phyloP scores from a whole-genome alignment of 2,113 vertebrate genomes.

The Dasyornis broadbenti region DNA sequence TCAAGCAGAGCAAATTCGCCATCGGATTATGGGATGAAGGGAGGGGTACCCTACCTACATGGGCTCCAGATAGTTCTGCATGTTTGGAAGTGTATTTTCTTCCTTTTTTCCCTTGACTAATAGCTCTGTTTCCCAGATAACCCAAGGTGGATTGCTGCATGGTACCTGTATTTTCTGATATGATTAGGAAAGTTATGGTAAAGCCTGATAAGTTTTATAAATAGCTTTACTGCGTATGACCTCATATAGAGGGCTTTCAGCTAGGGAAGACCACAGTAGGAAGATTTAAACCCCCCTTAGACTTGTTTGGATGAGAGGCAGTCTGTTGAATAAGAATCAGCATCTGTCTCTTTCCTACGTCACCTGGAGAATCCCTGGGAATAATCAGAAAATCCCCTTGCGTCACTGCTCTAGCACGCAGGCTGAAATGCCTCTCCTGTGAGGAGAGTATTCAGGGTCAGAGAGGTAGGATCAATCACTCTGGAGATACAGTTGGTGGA shows the following conservation, averaged over 20 bases:
- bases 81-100: background rate
- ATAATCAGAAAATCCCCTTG: constrained; percentile 51
- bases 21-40: background rate
- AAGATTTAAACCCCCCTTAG: background rate
- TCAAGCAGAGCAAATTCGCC: background rate
- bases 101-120: background rate
- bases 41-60: background rate
- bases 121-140: background rate
- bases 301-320: constrained; percentile 11
- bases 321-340: background rate
- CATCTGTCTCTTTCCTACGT: background rate
- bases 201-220: constrained; percentile 23
- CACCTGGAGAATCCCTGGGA: constrained; percentile 54
- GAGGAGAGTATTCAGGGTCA: background rate
- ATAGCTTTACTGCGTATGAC: background rate
- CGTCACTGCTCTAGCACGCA: background rate
- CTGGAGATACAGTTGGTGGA: background rate
- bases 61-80: background rate
- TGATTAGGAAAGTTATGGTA: background rate
- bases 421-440: background rate
- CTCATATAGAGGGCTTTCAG: background rate
- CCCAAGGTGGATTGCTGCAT: background rate
- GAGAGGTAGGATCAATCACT: background rate
- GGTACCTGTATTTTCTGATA: background rate
- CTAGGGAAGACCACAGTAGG: constrained; percentile 1